A percentile compares a stretch with the other conserved stretches of the same genome.
Conservation (phyloP, 2,888 invertebrate genomes). For the Heliconius ismenius region DNA sequence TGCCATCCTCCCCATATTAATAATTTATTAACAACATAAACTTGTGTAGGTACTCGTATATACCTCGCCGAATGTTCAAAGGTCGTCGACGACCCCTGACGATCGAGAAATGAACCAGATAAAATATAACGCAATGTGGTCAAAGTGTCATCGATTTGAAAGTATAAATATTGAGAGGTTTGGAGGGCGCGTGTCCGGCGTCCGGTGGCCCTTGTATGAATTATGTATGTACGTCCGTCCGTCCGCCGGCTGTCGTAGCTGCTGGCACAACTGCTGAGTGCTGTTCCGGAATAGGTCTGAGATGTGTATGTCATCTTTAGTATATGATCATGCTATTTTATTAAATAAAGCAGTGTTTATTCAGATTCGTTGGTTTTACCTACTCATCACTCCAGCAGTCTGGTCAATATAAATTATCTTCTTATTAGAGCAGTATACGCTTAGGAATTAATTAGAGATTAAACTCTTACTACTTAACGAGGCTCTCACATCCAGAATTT, state of each 20-base stretch:
- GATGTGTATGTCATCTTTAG: neutral
- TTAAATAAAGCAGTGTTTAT: too few relatives aligned
- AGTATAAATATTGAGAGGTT: slow-evolving; percentile 29
- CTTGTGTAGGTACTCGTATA: too few relatives aligned
- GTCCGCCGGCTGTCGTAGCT: slow-evolving; percentile 8
- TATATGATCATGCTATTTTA: neutral
- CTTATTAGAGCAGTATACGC: neutral
- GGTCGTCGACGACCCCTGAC: too few relatives aligned
- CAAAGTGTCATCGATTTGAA: slow-evolving; percentile 27
- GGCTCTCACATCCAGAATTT: too few relatives aligned
- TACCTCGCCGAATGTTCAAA: too few relatives aligned
- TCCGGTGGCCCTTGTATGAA: slow-evolving; percentile 22
- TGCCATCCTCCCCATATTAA: too few relatives aligned
- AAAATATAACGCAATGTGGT: slow-evolving; percentile 26
- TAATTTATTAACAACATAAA: too few relatives aligned
- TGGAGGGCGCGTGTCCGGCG: slow-evolving; percentile 32
- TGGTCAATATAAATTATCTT: neutral
- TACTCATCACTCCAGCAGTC: too few relatives aligned
- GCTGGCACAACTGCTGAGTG: neutral
- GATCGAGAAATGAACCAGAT: neutral
- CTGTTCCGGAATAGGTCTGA: neutral
- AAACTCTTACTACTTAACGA: too few relatives aligned
- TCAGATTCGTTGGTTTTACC: too few relatives aligned
- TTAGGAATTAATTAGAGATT: too few relatives aligned
- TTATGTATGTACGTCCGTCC: slow-evolving; percentile 31